Evolutionary conservation across 2,888 invertebrate species (phyloP).

Genomic region (Phengaris alcon): DNA sequence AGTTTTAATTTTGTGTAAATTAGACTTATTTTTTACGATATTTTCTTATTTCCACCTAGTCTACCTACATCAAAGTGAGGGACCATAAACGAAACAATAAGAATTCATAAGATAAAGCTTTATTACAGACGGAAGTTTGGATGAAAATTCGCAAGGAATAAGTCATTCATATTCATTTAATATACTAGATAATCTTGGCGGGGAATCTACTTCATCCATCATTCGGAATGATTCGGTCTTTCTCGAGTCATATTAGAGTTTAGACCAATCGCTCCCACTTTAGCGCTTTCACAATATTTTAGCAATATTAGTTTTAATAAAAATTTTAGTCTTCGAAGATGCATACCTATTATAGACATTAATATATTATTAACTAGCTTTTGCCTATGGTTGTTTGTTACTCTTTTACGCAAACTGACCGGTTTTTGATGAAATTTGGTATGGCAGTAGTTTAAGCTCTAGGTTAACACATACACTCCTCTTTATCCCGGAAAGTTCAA

Average conservation of each 20-base stretch:
- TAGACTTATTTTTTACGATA: neutral
- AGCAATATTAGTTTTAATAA: conserved; percentile 3
- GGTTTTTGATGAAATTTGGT: too few relatives aligned
- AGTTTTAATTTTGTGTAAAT: neutral
- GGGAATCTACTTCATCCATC: conserved; percentile 56
- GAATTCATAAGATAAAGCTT: conserved; percentile 6
- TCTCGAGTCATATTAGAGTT: conserved; percentile 34
- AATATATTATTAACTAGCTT: too few relatives aligned
- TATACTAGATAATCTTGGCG: conserved; percentile 32
- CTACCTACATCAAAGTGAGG: neutral
- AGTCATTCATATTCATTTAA: conserved; percentile 32
- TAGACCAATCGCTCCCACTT: conserved; percentile 31
- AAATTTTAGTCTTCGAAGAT: too few relatives aligned
- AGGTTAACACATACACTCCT: too few relatives aligned
- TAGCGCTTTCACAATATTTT: conserved; percentile 4
- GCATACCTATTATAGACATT: too few relatives aligned
- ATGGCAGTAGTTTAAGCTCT: too few relatives aligned
- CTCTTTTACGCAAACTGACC: too few relatives aligned
- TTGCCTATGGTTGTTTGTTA: too few relatives aligned
- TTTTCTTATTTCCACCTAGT: neutral
- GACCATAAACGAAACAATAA: neutral
- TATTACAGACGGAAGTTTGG: conserved; percentile 1
- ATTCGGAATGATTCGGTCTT: conserved; percentile 49
- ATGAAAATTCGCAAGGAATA: conserved; percentile 26
- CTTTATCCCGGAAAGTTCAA: too few relatives aligned